Conservation (phyloP, 1,140 invertebrate species). For the Antheraea pernyi region DNA sequence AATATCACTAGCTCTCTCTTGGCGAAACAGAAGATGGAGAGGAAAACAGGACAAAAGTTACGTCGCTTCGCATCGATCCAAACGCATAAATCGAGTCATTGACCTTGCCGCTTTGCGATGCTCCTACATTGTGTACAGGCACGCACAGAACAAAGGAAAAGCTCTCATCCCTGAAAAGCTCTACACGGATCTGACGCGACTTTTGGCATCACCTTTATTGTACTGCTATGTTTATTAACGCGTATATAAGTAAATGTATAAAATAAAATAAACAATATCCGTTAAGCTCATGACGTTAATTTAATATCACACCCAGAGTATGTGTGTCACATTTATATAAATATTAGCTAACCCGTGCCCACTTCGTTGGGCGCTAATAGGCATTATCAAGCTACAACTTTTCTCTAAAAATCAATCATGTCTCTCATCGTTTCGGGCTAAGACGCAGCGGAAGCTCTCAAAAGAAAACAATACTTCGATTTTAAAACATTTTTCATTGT, state of each 20-base stretch:
- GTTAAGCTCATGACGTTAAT: too few species aligned
- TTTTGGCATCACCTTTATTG: background rate
- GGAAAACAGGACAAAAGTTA: background rate
- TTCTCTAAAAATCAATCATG: too few species aligned
- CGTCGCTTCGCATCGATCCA: background rate
- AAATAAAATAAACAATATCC: background rate
- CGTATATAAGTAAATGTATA: background rate
- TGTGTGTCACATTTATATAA: too few species aligned
- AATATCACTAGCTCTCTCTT: background rate
- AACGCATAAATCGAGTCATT: background rate
- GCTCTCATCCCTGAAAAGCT: background rate
- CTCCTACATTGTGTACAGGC: background rate
- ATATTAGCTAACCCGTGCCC: too few species aligned
- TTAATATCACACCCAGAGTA: too few species aligned
- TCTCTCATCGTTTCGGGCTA: too few species aligned
- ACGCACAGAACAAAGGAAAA: slow-evolving; percentile 2
- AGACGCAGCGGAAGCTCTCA: too few species aligned
- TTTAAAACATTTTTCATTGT: too few species aligned
- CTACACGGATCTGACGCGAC: background rate
- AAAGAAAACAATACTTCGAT: too few species aligned
- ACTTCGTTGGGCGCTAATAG: too few species aligned
- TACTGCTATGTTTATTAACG: background rate
- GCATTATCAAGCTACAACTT: too few species aligned
- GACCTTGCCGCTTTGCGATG: background rate
- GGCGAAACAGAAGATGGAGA: background rate